Evolutionary conservation across 2,797 vertebrate genomes (phyloP).

Genomic region (Odontamblyopus rebecca): DNA sequence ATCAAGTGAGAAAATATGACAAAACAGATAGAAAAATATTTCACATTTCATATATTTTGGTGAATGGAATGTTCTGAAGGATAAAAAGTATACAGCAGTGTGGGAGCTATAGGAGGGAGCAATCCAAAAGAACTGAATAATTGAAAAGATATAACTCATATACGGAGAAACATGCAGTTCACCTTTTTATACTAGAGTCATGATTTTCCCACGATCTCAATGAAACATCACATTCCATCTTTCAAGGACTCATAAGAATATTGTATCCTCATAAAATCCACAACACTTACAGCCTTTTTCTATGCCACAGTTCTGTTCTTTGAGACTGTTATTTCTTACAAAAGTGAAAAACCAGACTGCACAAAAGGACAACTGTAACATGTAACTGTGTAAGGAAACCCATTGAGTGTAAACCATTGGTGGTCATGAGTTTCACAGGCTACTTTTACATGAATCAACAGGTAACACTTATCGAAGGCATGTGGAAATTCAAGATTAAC

Average conservation of each 20-base stretch:
- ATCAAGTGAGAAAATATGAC: too few relatives aligned
- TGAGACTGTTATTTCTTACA: neutral
- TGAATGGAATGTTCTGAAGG: too few relatives aligned
- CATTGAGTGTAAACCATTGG: neutral
- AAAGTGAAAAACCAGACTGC: neutral
- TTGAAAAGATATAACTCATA: too few relatives aligned
- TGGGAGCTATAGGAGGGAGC: too few relatives aligned
- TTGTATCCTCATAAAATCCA: neutral
- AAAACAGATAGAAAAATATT: too few relatives aligned
- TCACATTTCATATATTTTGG: too few relatives aligned
- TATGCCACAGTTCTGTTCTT: neutral
- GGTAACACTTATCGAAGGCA: neutral
- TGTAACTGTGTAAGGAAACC: neutral
- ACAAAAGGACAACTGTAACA: neutral
- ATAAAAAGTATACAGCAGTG: too few relatives aligned
- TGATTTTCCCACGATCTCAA: neutral
- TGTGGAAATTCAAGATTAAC: too few relatives aligned
- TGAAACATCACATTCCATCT: neutral
- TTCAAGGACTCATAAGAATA: neutral
- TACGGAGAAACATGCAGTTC: neutral
- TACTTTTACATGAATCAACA: neutral
- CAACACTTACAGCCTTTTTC: neutral
- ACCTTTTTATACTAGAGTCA: neutral
- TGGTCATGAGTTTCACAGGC: neutral
- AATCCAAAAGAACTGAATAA: too few relatives aligned